Conservation (phyloP, 2,888 invertebrate species). For the Esperia sulphurella region DNA sequence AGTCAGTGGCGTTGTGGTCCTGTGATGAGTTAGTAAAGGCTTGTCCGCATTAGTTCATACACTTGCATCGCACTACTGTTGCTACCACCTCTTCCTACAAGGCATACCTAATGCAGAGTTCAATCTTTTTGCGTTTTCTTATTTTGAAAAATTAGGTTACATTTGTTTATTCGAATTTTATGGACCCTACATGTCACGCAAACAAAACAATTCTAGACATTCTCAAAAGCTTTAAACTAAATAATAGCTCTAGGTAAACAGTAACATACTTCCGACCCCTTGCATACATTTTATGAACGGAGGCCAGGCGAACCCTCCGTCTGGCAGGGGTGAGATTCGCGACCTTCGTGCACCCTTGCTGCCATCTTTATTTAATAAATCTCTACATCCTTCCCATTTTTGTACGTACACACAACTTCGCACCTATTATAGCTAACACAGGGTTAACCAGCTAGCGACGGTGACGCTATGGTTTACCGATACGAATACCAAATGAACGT, state of each 20-base stretch:
- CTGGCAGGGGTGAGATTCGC: conserved; percentile 54
- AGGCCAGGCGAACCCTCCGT: conserved; percentile 47
- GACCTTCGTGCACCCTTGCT: conserved; percentile 52
- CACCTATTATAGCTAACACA: conserved; percentile 3
- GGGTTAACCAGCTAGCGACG: conserved; percentile 5
- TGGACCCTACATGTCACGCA: no score
- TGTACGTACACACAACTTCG: background rate
- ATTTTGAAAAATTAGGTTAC: no score
- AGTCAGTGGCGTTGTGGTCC: background rate
- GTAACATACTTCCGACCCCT: background rate
- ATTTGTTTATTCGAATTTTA: no score
- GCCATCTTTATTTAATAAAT: conserved; percentile 14
- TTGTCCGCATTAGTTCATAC: no score
- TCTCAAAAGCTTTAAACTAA: background rate
- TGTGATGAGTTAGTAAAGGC: no score
- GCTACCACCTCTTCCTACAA: no score
- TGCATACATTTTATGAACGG: conserved; percentile 37
- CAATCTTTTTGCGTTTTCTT: no score
- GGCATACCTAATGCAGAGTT: no score
- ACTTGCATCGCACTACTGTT: no score
- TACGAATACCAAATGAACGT: conserved; percentile 7
- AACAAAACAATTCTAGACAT: no score
- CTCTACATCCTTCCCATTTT: conserved; percentile 5
- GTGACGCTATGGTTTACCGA: conserved; percentile 2
- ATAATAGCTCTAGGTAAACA: background rate